These are phyloP conservation scores for Cyphomyrmex costatus DNA, from an alignment of 1,140 invertebrate species.

Conservation along the genomic window DNA sequence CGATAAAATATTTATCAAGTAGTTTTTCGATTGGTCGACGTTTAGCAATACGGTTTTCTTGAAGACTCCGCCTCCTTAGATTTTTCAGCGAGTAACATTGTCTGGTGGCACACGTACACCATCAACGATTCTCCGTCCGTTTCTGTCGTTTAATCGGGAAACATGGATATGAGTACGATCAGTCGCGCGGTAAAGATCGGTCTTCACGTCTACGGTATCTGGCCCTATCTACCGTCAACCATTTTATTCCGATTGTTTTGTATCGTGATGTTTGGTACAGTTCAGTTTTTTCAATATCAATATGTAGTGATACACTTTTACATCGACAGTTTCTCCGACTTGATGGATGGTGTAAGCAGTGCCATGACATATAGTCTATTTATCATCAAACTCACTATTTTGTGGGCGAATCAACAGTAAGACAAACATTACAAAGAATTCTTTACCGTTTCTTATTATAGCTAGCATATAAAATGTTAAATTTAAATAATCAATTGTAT, in stretches of 20 bases:
- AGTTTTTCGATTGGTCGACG: neutral
- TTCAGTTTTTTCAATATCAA: slow-evolving; percentile 53
- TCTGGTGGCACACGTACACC: neutral
- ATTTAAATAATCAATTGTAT: neutral
- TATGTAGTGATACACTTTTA: slow-evolving; percentile 30
- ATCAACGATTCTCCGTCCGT: neutral
- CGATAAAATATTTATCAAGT: slow-evolving; percentile 36
- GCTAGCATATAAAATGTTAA: neutral
- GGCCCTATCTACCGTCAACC: slow-evolving; percentile 27
- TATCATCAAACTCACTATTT: slow-evolving; percentile 50
- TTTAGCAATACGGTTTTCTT: neutral
- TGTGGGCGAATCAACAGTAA: slow-evolving; percentile 65
- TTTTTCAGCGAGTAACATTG: neutral
- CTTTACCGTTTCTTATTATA: neutral
- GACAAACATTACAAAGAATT: neutral
- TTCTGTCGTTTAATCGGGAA: neutral
- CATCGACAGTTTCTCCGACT: neutral
- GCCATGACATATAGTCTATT: slow-evolving; percentile 42
- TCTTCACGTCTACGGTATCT: slow-evolving; percentile 25
- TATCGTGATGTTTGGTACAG: neutral
- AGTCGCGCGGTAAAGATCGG: slow-evolving; percentile 30
- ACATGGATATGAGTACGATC: slow-evolving; percentile 25
- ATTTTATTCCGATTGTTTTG: neutral
- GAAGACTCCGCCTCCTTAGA: neutral
- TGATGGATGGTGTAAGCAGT: slow-evolving; percentile 60